Percentiles rank a stretch among this genome's conserved stretches.
Conservation (phyloP, 2,113 vertebrate genomes). For the Cyprinodon brontotheroides region DNA sequence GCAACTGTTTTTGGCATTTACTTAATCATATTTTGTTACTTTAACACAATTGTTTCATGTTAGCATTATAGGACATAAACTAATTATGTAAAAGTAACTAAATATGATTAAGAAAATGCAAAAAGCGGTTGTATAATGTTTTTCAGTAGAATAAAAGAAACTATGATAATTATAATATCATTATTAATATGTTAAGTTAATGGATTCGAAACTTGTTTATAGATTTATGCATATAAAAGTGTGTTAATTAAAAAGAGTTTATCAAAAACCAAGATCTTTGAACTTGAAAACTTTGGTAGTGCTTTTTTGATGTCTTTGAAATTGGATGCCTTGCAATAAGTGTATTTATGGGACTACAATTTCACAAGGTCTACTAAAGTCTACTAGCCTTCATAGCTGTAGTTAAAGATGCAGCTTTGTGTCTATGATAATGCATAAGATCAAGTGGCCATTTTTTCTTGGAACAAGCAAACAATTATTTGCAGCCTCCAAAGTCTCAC, state of each 20-base stretch:
- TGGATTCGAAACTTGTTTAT: not conserved
- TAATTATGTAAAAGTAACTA: no score
- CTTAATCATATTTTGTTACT: no score
- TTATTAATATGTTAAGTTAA: not conserved
- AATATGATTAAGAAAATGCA: no score
- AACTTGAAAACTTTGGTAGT: not conserved
- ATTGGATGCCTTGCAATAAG: conserved; percentile 4
- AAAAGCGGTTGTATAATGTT: no score
- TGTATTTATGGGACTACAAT: conserved; percentile 46
- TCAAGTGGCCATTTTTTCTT: conserved; percentile 46
- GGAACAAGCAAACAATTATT: conserved; percentile 55
- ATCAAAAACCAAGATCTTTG: not conserved
- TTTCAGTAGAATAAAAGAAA: not conserved
- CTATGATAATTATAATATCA: not conserved
- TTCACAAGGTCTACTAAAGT: conserved; percentile 41
- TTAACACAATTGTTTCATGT: no score
- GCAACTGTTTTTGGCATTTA: no score
- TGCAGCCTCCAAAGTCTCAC: conserved; percentile 32
- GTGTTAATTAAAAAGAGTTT: not conserved
- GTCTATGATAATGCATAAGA: conserved; percentile 57
- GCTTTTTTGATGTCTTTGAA: conserved; percentile 7
- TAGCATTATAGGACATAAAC: no score
- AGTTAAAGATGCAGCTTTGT: conserved; percentile 62
- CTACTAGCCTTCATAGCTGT: conserved; percentile 65
- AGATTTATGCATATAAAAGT: not conserved